Evolutionary conservation across 2,888 invertebrate species (phyloP).

Genomic region (Formica aserva): DNA sequence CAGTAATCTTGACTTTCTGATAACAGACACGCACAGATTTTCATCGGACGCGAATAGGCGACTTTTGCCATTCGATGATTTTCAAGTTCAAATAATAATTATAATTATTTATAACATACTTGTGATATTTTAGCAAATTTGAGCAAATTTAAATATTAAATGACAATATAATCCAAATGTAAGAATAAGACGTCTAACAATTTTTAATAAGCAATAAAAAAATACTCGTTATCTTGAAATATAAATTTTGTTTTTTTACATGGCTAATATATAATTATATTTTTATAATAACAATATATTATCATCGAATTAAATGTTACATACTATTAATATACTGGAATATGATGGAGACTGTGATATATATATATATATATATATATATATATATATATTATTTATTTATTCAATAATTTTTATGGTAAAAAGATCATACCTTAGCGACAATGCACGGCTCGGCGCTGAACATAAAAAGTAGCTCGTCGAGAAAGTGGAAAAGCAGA

Average conservation of each 20-base stretch:
- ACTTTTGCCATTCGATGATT: background rate
- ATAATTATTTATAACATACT: background rate
- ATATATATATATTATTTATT: background rate
- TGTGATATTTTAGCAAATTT: background rate
- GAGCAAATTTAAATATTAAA: background rate
- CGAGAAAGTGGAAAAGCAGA: slow-evolving; percentile 96
- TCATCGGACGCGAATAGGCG: background rate
- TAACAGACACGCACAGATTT: slow-evolving; percentile 83
- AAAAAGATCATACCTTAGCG: slow-evolving; percentile 86
- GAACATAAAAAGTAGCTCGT: slow-evolving; percentile 97
- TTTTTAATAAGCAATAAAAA: background rate
- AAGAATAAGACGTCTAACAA: background rate
- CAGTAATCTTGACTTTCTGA: slow-evolving; percentile 94
- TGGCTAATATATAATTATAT: background rate
- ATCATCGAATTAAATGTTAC: background rate
- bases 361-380: background rate
- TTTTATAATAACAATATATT: background rate
- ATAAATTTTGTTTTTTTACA: background rate
- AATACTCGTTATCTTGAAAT: background rate
- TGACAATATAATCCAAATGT: background rate
- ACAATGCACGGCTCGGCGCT: slow-evolving; percentile 96
- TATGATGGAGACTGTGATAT: background rate
- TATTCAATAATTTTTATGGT: background rate
- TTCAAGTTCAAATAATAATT: background rate
- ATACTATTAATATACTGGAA: background rate